phyloP scores from a whole-genome alignment of 2,113 vertebrate genomes.

The Delphinapterus leucas region DNA sequence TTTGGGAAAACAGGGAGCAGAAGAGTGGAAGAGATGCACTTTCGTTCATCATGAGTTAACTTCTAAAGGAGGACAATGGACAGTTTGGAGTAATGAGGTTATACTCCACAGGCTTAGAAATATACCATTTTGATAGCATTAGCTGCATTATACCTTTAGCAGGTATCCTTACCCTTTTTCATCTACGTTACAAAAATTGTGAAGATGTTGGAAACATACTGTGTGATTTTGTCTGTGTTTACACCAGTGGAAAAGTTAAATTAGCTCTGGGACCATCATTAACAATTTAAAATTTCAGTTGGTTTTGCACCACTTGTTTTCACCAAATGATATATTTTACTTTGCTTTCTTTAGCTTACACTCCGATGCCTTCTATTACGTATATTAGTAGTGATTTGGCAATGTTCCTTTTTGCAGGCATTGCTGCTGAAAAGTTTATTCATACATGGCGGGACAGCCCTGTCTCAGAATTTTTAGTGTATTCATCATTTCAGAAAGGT shows the following conservation, averaged over 20 bases:
- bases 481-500: background rate
- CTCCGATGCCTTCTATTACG: background rate
- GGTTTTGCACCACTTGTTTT: background rate
- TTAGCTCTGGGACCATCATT: background rate
- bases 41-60: slow-evolving; percentile 53
- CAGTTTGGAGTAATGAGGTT: slow-evolving; percentile 10
- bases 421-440: slow-evolving; percentile 67
- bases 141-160: background rate
- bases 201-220: background rate
- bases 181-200: background rate
- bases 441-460: background rate
- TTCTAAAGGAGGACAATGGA: slow-evolving; percentile 48
- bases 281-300: background rate
- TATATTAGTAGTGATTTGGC: background rate
- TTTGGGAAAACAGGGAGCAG: background rate
- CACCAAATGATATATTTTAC: background rate
- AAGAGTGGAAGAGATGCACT: background rate
- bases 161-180: background rate
- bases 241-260: slow-evolving; percentile 34
- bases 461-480: background rate
- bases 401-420: slow-evolving; percentile 11
- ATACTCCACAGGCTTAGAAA: background rate
- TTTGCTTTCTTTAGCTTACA: background rate
- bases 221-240: background rate
- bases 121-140: background rate